These are phyloP conservation scores for Mythimna lalbum DNA, from an alignment of 2,888 invertebrate species.

Conservation along the genomic window DNA sequence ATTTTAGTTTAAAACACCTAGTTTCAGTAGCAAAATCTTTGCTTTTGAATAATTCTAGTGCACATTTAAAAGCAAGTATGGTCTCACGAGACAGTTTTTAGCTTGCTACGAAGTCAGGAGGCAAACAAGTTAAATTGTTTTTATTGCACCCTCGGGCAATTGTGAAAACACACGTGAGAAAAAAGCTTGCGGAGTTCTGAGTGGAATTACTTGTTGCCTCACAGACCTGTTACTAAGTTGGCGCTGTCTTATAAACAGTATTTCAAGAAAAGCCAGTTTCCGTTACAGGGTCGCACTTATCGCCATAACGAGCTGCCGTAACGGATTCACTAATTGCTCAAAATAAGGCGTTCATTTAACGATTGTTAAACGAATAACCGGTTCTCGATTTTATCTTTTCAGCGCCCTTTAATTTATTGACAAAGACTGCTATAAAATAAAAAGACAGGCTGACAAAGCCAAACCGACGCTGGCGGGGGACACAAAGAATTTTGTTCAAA, in stretches of 20 bases:
- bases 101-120: conserved; percentile 46
- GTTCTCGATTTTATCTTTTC: conserved; percentile 58
- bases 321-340: conserved; percentile 40
- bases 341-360: conserved; percentile 35
- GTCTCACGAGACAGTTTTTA: conserved; percentile 50
- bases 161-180: conserved; percentile 52
- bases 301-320: conserved; percentile 22
- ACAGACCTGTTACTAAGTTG: conserved; percentile 31
- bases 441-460: conserved; percentile 63
- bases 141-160: conserved; percentile 50
- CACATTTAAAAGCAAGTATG: conserved; percentile 42
- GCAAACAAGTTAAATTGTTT: conserved; percentile 58
- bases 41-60: conserved; percentile 45
- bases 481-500: conserved; percentile 70
- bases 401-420: conserved; percentile 66
- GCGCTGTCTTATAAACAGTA: conserved; percentile 24
- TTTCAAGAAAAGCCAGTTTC: conserved; percentile 29
- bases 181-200: conserved; percentile 45
- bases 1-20: conserved; percentile 22
- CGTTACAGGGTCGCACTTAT: conserved; percentile 24
- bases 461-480: conserved; percentile 54
- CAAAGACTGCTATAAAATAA: conserved; percentile 60
- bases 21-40: conserved; percentile 30
- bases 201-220: conserved; percentile 58
- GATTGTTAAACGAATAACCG: conserved; percentile 37